Percentiles rank a stretch among this genome's conserved stretches.
phyloP scores from a whole-genome alignment of 2,797 vertebrate genomes.

The Lutjanus argentimaculatus region DNA sequence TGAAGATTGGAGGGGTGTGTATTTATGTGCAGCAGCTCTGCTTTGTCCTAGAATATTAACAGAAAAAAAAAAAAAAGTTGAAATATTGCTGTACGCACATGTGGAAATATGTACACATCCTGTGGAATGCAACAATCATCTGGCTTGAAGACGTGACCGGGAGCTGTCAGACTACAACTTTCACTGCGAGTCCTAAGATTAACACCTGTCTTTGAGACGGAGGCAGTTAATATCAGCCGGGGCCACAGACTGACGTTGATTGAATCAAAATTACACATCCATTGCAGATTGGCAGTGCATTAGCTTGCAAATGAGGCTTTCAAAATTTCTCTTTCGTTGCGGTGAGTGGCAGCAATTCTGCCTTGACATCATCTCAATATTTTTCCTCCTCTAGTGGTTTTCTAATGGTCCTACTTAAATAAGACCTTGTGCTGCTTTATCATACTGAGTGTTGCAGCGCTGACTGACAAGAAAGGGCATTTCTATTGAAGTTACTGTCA shows the following conservation, averaged over 20 bases:
- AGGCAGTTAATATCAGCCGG: conserved; percentile 54
- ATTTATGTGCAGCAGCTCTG: too few species aligned
- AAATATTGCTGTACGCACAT: not conserved
- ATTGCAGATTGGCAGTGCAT: conserved; percentile 67
- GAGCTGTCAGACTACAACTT: conserved; percentile 38
- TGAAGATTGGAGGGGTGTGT: too few species aligned
- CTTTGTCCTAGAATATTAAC: not conserved
- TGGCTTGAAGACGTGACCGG: conserved; percentile 19
- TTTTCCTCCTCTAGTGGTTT: conserved; percentile 60
- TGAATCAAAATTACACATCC: conserved; percentile 69
- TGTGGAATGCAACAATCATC: conserved; percentile 24
- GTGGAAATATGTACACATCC: conserved; percentile 10
- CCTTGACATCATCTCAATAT: conserved; percentile 59
- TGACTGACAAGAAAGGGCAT: conserved; percentile 59
- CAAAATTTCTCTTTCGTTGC: conserved; percentile 49
- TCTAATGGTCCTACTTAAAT: conserved; percentile 63
- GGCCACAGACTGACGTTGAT: conserved; percentile 61
- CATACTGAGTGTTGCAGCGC: conserved; percentile 30
- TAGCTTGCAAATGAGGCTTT: conserved; percentile 76
- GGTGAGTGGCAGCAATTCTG: conserved; percentile 55
- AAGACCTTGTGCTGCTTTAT: conserved; percentile 54
- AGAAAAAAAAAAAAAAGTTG: not conserved
- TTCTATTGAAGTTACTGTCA: conserved; percentile 39
- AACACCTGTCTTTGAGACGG: conserved; percentile 59
- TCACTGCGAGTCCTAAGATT: conserved; percentile 45